Conservation (phyloP, 2,113 vertebrate species). For the Nannospalax galili region DNA sequence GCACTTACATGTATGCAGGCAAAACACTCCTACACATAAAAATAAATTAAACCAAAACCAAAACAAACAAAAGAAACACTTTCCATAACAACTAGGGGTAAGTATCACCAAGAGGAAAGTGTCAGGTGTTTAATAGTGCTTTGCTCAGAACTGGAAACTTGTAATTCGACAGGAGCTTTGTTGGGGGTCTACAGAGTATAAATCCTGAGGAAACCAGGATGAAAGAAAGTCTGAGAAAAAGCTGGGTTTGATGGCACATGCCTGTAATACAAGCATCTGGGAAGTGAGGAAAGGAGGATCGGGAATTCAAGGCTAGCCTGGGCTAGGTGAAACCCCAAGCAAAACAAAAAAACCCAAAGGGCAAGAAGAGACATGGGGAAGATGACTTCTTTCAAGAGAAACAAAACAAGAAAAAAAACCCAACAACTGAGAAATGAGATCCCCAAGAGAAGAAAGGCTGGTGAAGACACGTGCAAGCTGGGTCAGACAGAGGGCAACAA, state of each 20-base stretch:
- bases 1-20: too few species aligned
- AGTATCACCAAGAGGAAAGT: background rate
- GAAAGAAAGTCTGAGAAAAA: slow-evolving; percentile 2
- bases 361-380: background rate
- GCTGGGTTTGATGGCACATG: background rate
- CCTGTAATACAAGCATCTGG: background rate
- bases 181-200: background rate
- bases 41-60: too few species aligned
- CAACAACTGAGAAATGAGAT: background rate
- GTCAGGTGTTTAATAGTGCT: background rate
- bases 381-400: background rate
- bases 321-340: background rate
- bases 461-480: background rate
- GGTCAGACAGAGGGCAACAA: slow-evolving; percentile 1
- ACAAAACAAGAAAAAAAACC: background rate
- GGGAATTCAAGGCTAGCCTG: background rate
- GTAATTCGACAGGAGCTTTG: background rate
- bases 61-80: too few species aligned
- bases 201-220: background rate
- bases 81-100: background rate
- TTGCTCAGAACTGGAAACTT: background rate
- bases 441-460: background rate
- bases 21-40: too few species aligned
- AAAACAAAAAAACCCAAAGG: background rate
- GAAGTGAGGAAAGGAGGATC: background rate